A percentile compares a stretch with the other conserved stretches of the same genome.
Conservation (phyloP, 2,113 vertebrate species). For the Eretmochelys imbricata region DNA sequence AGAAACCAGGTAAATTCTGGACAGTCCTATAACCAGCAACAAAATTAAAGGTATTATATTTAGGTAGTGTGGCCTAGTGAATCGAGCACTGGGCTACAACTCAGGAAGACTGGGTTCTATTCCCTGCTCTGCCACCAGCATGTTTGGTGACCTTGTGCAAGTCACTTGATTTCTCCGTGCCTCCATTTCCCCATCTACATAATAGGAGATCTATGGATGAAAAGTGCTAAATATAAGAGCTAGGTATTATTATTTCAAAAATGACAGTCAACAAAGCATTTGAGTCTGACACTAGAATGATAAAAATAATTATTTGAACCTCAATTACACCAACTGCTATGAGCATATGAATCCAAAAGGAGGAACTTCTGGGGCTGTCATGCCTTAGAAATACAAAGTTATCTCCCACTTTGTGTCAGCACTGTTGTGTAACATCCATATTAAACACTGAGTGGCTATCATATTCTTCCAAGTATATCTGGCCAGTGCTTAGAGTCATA, state of each 20-base stretch:
- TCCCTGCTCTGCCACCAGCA: too few relatives aligned
- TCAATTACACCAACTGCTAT: neutral
- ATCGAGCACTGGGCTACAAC: too few relatives aligned
- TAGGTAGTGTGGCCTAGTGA: too few relatives aligned
- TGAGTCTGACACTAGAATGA: neutral
- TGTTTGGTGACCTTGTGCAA: too few relatives aligned
- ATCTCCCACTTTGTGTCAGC: neutral
- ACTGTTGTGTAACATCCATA: neutral
- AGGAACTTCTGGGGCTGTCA: neutral
- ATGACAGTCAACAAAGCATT: neutral
- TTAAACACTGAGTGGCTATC: neutral
- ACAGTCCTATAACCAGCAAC: neutral
- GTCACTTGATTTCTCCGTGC: too few relatives aligned
- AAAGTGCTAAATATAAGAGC: too few relatives aligned
- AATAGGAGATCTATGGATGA: too few relatives aligned
- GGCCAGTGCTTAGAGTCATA: neutral
- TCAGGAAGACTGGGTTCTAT: too few relatives aligned
- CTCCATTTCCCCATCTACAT: too few relatives aligned
- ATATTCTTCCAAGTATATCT: neutral
- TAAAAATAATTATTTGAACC: neutral
- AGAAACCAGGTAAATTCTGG: neutral
- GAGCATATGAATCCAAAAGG: neutral
- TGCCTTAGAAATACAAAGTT: neutral
- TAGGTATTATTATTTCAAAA: too few relatives aligned
- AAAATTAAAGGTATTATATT: neutral